phyloP scores from a whole-genome alignment of 2,113 vertebrate genomes.

The Zapus hudsonius region DNA sequence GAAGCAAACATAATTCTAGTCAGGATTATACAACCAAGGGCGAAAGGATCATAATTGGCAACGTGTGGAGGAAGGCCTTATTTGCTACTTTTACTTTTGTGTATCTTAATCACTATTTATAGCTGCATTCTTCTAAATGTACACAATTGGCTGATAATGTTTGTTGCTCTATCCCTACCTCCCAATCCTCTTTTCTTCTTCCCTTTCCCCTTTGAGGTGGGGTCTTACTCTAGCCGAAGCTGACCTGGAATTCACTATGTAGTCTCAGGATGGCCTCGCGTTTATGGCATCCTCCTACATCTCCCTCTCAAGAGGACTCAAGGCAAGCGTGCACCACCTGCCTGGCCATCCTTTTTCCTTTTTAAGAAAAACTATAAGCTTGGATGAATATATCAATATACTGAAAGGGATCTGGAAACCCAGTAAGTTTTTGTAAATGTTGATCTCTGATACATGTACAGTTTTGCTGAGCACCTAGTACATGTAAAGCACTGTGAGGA shows the following conservation, averaged over 20 bases:
- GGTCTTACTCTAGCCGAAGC: no score
- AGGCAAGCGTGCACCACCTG: no score
- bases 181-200: background rate
- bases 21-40: constrained; percentile 20
- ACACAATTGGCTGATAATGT: background rate
- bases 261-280: no score
- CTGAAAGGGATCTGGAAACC: background rate
- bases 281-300: no score
- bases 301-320: no score
- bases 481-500: background rate
- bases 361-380: background rate
- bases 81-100: background rate
- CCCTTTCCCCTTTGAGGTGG: no score
- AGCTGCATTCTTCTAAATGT: background rate
- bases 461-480: background rate
- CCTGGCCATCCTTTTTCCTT: background rate
- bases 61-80: background rate
- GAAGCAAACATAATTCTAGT: constrained; percentile 48
- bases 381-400: background rate
- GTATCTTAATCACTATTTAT: background rate
- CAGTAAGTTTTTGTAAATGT: background rate
- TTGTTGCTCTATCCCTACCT: background rate
- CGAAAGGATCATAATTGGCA: background rate
- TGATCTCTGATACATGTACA: background rate
- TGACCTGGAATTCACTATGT: no score